These are phyloP conservation scores for Lithophane leautieri DNA, from an alignment of 2,888 invertebrate species.

Conservation along the genomic window DNA sequence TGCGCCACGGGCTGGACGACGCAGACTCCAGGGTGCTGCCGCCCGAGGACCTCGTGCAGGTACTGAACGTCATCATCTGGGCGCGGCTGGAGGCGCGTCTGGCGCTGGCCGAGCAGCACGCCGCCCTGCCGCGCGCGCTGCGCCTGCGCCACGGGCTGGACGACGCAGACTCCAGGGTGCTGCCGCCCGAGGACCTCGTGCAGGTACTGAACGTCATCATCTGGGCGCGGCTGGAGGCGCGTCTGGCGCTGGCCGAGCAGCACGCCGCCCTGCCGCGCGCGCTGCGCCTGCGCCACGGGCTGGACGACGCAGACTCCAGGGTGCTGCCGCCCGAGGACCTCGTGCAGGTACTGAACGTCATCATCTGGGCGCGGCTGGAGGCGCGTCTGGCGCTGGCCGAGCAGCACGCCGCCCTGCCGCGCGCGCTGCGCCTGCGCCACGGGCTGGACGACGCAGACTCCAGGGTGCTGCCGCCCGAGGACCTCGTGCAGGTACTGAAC, in stretches of 20 bases:
- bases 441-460: constrained; percentile 92
- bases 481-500: constrained; percentile 93
- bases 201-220: constrained; percentile 87
- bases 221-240: constrained; percentile 60
- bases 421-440: constrained; percentile 92
- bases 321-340: constrained; percentile 94
- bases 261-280: constrained; percentile 94
- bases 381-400: constrained; percentile 84
- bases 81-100: constrained; percentile 68
- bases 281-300: constrained; percentile 93
- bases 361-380: constrained; percentile 45
- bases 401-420: constrained; percentile 94
- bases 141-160: constrained; percentile 93
- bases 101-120: constrained; percentile 92
- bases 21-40: constrained; percentile 92
- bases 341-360: constrained; percentile 91
- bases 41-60: constrained; percentile 95
- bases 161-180: constrained; percentile 91
- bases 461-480: constrained; percentile 93
- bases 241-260: constrained; percentile 89
- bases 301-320: constrained; percentile 91
- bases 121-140: constrained; percentile 93
- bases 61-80: constrained; percentile 69
- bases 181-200: constrained; percentile 94
- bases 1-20: constrained; percentile 92